These are phyloP conservation scores for Dimorphilus gyrociliatus DNA, from an alignment of 2,888 invertebrate genomes.

Conservation along the genomic window DNA sequence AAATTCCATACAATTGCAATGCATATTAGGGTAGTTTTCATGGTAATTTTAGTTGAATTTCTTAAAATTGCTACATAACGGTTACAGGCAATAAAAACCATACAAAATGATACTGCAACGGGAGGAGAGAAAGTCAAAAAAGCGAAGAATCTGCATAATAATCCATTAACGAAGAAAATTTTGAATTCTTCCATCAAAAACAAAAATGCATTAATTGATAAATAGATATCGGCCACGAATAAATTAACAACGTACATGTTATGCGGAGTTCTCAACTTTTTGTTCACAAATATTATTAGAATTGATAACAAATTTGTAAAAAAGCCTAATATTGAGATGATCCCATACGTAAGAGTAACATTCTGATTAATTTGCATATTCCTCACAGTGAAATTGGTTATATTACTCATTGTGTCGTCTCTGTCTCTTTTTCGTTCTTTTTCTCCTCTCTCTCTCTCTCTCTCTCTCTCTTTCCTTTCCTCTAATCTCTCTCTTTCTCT, in stretches of 20 bases:
- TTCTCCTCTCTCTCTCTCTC: no score
- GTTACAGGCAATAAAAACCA: constrained; percentile 2
- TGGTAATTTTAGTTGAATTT: not conserved
- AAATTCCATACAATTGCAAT: constrained; percentile 2
- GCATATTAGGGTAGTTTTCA: no score
- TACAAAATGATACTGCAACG: constrained; percentile 1
- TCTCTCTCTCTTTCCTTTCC: no score
- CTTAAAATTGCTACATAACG: constrained; percentile 2
- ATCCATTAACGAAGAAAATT: not conserved
- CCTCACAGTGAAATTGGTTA: no score
- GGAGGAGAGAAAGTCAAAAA: constrained; percentile 4
- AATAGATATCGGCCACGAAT: constrained; percentile 2
- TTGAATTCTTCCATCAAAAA: constrained; percentile 1
- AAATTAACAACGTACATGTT: constrained; percentile 5
- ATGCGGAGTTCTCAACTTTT: constrained; percentile 3
- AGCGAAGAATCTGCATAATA: not conserved
- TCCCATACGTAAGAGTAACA: no score
- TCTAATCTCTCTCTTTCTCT: no score
- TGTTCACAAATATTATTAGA: no score
- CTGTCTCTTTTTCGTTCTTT: no score
- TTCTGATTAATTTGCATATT: no score
- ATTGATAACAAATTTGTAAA: no score
- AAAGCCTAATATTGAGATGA: no score
- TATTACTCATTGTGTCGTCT: no score
- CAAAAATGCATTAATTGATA: constrained; percentile 3